These are phyloP conservation scores for Furnarius figulus DNA, from an alignment of 2,113 vertebrate genomes.

Conservation along the genomic window DNA sequence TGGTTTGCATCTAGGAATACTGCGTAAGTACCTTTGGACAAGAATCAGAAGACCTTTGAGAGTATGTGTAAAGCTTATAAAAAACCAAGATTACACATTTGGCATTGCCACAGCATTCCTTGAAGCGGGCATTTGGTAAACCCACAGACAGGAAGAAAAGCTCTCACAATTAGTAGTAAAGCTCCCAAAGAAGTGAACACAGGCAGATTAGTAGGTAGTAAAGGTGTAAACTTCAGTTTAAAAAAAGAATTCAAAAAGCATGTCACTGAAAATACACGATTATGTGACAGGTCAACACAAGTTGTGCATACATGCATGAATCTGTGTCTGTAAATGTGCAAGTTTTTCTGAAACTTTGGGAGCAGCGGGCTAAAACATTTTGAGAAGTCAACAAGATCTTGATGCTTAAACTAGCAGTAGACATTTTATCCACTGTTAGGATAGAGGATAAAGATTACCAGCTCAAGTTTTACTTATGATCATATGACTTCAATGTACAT, in stretches of 20 bases:
- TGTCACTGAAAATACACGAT: neutral
- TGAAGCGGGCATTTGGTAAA: neutral
- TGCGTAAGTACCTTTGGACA: slow-evolving; percentile 1
- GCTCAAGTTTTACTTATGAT: neutral
- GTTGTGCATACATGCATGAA: neutral
- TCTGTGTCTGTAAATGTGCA: neutral
- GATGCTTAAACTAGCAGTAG: neutral
- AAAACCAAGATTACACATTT: neutral
- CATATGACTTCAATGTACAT: neutral
- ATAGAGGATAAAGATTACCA: neutral
- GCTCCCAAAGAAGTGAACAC: neutral
- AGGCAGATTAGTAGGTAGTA: neutral
- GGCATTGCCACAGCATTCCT: neutral
- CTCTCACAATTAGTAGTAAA: neutral
- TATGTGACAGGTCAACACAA: neutral
- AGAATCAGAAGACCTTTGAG: neutral
- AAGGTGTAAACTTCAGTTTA: neutral
- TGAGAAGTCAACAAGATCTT: neutral
- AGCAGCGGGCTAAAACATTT: neutral
- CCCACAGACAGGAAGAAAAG: neutral
- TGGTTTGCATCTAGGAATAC: neutral
- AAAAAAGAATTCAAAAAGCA: neutral
- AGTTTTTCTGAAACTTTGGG: neutral
- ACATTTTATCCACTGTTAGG: neutral
- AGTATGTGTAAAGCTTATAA: neutral